Evolutionary conservation across 2,888 invertebrate species (phyloP), one percentile per base, ranked within the genome.

Genomic region (Polymixis lichenea): DNA sequence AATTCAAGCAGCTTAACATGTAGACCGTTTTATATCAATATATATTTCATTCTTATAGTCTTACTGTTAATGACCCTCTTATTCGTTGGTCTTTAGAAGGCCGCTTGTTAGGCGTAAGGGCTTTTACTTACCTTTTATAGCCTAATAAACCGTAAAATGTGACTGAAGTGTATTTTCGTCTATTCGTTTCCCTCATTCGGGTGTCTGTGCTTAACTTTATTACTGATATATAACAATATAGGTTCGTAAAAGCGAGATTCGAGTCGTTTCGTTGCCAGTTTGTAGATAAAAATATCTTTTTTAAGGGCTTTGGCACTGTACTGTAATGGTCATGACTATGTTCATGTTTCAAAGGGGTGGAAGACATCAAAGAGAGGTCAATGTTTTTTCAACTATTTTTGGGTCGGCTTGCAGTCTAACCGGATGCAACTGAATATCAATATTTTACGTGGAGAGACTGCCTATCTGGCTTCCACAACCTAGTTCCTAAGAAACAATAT

Each of bases 81-180:
- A 81, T 74, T 78, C 60, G 66, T 68, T 32, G 77, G 78, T 81
- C 78, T 75, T 81, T 83, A 85, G 51, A 81, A 78, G 64, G 73
- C 70, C 82, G 78, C 78, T 84, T 86, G 83, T 85, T 79, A 83
- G 56, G 67, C 75, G 55, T 75, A 79, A 78, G 78, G 75, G 78
- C 78, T 56, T 80, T 87, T 82, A 86, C 64, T 85, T 76, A 80
- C 70, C 71, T 86, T 87, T 87, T 81, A 86, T 70, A 77, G 86
- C 73, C 49, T 71, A 78, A 77, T 87, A 87, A 86, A 80, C 80
- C 62, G 78, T 82, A 71, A 87, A 84, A 81, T 80, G 77, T 65
- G 64, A 68, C 70, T 72, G 75, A 76, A 66, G 62, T 73, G 76
- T 79, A 79, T 82, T 82, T 80, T 75, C 76, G 71, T 72, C 66